Conservation (phyloP, 2,797 vertebrate genomes). For the Oryzias dopingdopingensis region DNA sequence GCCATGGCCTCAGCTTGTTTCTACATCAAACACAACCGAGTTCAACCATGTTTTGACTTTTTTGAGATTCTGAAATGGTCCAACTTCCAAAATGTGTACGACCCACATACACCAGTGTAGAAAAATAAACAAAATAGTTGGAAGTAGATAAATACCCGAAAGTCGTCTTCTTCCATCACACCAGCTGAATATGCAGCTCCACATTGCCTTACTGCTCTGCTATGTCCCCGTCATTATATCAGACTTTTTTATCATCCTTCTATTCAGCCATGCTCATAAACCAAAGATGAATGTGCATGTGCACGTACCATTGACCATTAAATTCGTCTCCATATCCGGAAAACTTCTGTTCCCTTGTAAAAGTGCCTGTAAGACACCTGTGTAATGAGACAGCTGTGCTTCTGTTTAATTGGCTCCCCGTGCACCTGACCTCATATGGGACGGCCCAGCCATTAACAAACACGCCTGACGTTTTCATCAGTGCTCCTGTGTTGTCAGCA, state of each 20-base stretch:
- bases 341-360: conserved; percentile 11
- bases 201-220: conserved; percentile 16
- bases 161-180: not conserved
- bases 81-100: too few relatives aligned
- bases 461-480: conserved; percentile 54
- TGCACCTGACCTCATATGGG: conserved; percentile 38
- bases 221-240: conserved; percentile 28
- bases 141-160: not conserved
- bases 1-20: too few relatives aligned
- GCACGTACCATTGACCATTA: conserved; percentile 2
- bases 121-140: too few relatives aligned
- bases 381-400: conserved; percentile 15
- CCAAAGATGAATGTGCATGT: conserved; percentile 15
- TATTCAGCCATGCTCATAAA: conserved; percentile 8
- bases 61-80: too few relatives aligned
- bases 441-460: conserved; percentile 50
- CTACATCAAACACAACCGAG: too few relatives aligned
- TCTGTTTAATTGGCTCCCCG: conserved; percentile 39
- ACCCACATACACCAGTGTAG: too few relatives aligned
- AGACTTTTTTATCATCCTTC: conserved; percentile 22
- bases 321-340: conserved; percentile 14
- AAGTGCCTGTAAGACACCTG: conserved; percentile 17
- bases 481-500: conserved; percentile 35
- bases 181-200: conserved; percentile 5
- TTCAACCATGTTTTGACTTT: too few relatives aligned